These are phyloP conservation scores for Uloborus diversus DNA, from an alignment of 1,140 invertebrate genomes.

Conservation along the genomic window DNA sequence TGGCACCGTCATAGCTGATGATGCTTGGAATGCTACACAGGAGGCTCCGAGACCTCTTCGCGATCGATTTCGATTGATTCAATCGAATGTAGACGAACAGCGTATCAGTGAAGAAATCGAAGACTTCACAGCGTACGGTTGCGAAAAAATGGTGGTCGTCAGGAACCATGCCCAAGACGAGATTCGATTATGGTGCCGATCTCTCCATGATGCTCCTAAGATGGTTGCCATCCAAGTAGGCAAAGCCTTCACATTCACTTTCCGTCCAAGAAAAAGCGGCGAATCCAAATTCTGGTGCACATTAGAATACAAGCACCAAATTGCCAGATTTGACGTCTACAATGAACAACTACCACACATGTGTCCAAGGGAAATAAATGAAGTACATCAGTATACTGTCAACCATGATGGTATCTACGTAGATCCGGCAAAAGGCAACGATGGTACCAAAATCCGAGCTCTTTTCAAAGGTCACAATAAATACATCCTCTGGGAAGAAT, in stretches of 20 bases:
- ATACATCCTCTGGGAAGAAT: conserved; percentile 32
- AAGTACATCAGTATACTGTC: conserved; percentile 32
- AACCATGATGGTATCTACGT: conserved; percentile 32
- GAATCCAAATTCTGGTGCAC: conserved; percentile 23
- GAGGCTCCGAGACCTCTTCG: background rate
- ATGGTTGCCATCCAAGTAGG: background rate
- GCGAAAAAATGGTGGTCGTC: conserved; percentile 31
- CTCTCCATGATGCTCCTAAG: conserved; percentile 12
- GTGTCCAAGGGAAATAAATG: conserved; percentile 16
- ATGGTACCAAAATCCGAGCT: conserved; percentile 20
- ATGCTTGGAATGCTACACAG: background rate
- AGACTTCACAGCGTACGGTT: conserved; percentile 26
- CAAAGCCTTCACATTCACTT: conserved; percentile 20
- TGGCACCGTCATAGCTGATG: background rate
- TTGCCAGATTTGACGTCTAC: conserved; percentile 30
- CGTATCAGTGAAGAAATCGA: conserved; percentile 10
- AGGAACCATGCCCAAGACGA: conserved; percentile 6
- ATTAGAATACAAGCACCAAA: conserved; percentile 25
- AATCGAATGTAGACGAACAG: conserved; percentile 13
- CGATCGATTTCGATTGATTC: conserved; percentile 11
- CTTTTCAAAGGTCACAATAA: conserved; percentile 45
- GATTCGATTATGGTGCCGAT: conserved; percentile 2
- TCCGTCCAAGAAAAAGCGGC: conserved; percentile 19
- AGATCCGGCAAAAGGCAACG: background rate
- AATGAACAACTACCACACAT: conserved; percentile 25